These are phyloP conservation scores for Tanytarsus gracilentus DNA, from an alignment of 2,888 invertebrate genomes.

Conservation along the genomic window DNA sequence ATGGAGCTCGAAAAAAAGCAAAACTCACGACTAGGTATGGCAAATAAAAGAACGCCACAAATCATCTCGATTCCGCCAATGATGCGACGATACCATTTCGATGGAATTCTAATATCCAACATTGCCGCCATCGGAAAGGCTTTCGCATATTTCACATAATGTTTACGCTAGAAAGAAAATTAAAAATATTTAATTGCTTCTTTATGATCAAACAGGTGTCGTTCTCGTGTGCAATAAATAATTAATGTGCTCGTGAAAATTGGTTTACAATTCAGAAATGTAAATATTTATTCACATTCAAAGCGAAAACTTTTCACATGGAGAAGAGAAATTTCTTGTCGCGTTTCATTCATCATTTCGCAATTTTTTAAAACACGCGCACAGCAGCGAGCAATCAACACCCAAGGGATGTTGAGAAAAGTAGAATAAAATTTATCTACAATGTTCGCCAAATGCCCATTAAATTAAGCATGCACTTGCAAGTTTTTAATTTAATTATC, in stretches of 20 bases:
- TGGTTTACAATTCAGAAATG: not conserved
- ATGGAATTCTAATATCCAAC: constrained; percentile 77
- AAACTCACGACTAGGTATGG: constrained; percentile 72
- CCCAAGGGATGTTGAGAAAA: too few species aligned
- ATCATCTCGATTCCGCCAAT: constrained; percentile 77
- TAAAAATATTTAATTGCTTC: constrained; percentile 28
- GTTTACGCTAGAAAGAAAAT: constrained; percentile 66
- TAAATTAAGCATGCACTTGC: too few species aligned
- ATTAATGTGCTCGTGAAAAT: not conserved
- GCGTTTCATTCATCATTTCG: too few species aligned
- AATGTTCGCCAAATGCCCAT: too few species aligned
- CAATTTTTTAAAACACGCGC: too few species aligned
- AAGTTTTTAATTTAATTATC: too few species aligned
- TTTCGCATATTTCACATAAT: constrained; percentile 93
- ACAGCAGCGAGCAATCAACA: too few species aligned
- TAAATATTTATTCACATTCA: too few species aligned
- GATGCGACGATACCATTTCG: constrained; percentile 82
- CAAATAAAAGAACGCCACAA: constrained; percentile 73
- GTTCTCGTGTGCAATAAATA: not conserved
- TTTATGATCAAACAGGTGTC: constrained; percentile 23
- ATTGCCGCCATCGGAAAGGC: constrained; percentile 77
- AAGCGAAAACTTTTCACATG: too few species aligned
- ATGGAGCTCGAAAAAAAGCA: not conserved
- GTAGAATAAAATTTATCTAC: too few species aligned
- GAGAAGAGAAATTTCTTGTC: too few species aligned